Percentiles rank a stretch among this genome's conserved stretches.
Evolutionary conservation across 2,888 invertebrate species (phyloP).

Genomic region (Lottia gigantea): DNA sequence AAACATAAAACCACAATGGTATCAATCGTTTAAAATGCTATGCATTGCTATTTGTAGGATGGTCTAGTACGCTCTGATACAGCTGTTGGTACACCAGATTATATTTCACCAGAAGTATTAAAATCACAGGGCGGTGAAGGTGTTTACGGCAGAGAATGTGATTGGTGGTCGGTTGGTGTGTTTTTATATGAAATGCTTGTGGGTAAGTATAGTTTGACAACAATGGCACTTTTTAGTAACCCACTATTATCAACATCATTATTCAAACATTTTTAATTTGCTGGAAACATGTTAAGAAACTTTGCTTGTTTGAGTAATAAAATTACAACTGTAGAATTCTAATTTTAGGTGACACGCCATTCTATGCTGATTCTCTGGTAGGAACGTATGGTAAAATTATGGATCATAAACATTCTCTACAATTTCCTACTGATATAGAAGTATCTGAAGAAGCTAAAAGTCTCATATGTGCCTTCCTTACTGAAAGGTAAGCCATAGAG

Average conservation of each 20-base stretch:
- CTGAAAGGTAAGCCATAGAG: conserved; percentile 77
- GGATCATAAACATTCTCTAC: conserved; percentile 96
- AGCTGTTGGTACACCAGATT: conserved; percentile 99
- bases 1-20: too few species aligned
- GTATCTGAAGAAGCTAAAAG: conserved; percentile 80
- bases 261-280: too few species aligned
- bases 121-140: conserved; percentile 96
- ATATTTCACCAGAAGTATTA: conserved; percentile 98
- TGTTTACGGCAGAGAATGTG: conserved; percentile 96
- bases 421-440: conserved; percentile 91
- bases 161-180: conserved; percentile 99
- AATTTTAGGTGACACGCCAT: conserved; percentile 85
- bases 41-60: conserved; percentile 72
- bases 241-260: too few species aligned
- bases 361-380: conserved; percentile 97
- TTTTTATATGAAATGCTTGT: conserved; percentile 99
- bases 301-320: too few species aligned
- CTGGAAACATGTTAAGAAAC: too few species aligned
- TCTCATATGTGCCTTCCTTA: conserved; percentile 92
- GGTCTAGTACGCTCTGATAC: conserved; percentile 96
- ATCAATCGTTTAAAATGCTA: too few species aligned
- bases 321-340: background rate
- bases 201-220: too few species aligned
- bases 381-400: conserved; percentile 99
- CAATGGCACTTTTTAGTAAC: too few species aligned